These are phyloP conservation scores for Laterallus jamaicensis DNA, from an alignment of 2,113 vertebrate species.

Conservation along the genomic window DNA sequence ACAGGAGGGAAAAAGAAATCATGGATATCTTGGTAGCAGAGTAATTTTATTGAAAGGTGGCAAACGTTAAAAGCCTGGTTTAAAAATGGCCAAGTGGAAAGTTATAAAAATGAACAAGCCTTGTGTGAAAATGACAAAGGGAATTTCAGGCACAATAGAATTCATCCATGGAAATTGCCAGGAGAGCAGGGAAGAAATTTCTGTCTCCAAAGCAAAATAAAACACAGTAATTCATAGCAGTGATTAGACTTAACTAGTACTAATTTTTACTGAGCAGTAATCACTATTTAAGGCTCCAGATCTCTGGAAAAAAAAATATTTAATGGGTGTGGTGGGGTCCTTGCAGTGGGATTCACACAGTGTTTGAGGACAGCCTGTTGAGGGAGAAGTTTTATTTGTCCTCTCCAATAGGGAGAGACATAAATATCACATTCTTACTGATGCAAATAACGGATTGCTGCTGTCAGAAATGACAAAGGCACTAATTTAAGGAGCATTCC, in stretches of 20 bases:
- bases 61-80: not conserved
- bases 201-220: constrained; percentile 9
- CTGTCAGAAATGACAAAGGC: not conserved
- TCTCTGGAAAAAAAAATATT: not conserved
- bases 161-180: not conserved
- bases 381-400: constrained; percentile 43
- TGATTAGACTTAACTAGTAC: constrained; percentile 2
- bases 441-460: constrained; percentile 28
- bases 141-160: not conserved
- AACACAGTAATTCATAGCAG: not conserved
- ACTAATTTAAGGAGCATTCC: not conserved
- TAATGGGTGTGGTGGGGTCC: not conserved
- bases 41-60: not conserved
- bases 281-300: constrained; percentile 3
- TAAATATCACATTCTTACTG: constrained; percentile 4
- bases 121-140: not conserved
- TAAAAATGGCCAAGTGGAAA: constrained; percentile 36
- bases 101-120: constrained; percentile 6
- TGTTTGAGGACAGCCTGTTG: not conserved
- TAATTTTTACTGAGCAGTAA: constrained; percentile 27
- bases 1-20: not conserved
- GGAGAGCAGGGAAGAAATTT: not conserved
- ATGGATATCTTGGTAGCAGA: not conserved
- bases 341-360: not conserved
- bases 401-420: not conserved